These are phyloP conservation scores for Hycleus phaleratus DNA, from an alignment of 1,140 invertebrate species.

Conservation along the genomic window DNA sequence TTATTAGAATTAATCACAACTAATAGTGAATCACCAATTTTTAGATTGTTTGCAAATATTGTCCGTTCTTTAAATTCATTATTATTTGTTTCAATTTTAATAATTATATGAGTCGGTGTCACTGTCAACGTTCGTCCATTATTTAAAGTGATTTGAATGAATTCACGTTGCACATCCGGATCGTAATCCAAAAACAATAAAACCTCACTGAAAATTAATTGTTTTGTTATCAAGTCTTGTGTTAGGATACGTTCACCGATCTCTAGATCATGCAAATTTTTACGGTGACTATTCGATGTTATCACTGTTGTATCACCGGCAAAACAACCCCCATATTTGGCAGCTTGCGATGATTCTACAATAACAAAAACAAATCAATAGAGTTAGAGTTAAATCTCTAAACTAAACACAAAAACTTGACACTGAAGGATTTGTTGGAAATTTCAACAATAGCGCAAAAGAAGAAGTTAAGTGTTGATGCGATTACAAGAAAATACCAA, in stretches of 20 bases:
- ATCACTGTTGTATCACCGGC: slow-evolving; percentile 56
- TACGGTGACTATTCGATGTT: slow-evolving; percentile 45
- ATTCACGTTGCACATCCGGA: slow-evolving; percentile 55
- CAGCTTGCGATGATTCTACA: slow-evolving; percentile 83
- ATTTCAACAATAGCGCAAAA: neutral
- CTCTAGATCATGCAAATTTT: slow-evolving; percentile 61
- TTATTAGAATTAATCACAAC: slow-evolving; percentile 42
- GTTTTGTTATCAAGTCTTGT: slow-evolving; percentile 52
- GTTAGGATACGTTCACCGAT: slow-evolving; percentile 78
- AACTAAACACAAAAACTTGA: neutral
- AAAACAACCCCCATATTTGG: slow-evolving; percentile 78
- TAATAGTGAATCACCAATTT: slow-evolving; percentile 44
- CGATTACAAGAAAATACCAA: neutral
- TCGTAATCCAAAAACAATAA: slow-evolving; percentile 83
- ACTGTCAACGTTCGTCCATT: slow-evolving; percentile 64
- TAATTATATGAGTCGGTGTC: slow-evolving; percentile 78
- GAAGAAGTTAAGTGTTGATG: neutral
- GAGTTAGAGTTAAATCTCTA: neutral
- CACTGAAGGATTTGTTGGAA: no score
- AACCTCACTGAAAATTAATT: slow-evolving; percentile 75
- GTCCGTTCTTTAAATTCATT: slow-evolving; percentile 33
- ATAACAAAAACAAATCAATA: neutral
- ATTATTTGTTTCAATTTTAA: slow-evolving; percentile 37
- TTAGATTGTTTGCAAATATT: slow-evolving; percentile 53
- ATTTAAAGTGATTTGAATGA: slow-evolving; percentile 62